These are phyloP conservation scores for Liasis olivaceus DNA, from an alignment of 2,797 vertebrate species.

Conservation along the genomic window DNA sequence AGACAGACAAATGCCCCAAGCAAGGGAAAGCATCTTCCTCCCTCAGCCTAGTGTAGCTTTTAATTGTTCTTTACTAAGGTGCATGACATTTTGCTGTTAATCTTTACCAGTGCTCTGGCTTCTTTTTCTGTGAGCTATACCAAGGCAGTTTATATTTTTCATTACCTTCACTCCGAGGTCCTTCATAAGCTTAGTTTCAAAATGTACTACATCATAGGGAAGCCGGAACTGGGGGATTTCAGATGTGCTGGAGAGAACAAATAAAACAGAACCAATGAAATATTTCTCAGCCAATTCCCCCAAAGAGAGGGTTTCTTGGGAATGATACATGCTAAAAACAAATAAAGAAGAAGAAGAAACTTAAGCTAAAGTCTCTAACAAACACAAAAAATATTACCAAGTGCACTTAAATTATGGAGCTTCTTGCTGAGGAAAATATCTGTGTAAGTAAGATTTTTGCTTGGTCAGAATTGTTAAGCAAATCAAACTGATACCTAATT, in stretches of 20 bases:
- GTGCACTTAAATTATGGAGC: neutral
- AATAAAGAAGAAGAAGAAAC: neutral
- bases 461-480: neutral
- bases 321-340: conserved; percentile 17
- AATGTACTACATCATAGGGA: conserved; percentile 89
- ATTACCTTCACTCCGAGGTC: conserved; percentile 94
- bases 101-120: conserved; percentile 66
- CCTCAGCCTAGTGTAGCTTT: conserved; percentile 78
- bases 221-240: conserved; percentile 95
- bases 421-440: neutral
- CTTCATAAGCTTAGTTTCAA: conserved; percentile 91
- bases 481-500: neutral
- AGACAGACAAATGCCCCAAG: conserved; percentile 86
- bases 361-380: neutral
- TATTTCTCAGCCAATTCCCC: conserved; percentile 11
- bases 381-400: neutral
- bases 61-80: conserved; percentile 86
- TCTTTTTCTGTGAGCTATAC: conserved; percentile 52
- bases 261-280: conserved; percentile 34
- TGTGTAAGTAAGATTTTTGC: neutral
- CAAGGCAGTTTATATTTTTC: conserved; percentile 60
- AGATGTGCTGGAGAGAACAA: conserved; percentile 77
- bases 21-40: conserved; percentile 77
- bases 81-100: conserved; percentile 81
- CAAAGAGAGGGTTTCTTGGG: neutral